Conservation (phyloP, 2,888 invertebrate genomes). For the Pherbina coryleti region DNA sequence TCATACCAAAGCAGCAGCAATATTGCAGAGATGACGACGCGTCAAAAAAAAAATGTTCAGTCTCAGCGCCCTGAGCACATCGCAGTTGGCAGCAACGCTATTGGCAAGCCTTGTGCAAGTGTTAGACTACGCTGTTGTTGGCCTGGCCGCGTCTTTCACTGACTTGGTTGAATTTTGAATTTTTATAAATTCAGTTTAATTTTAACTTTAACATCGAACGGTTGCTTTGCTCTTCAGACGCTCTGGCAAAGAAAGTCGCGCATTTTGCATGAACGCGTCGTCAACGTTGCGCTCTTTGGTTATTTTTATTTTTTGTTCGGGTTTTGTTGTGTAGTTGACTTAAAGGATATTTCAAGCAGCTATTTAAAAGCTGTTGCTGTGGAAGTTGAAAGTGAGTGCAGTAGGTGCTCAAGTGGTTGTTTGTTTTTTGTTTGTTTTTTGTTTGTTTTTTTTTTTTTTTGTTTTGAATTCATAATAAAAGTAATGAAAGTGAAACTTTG, state of each 20-base stretch:
- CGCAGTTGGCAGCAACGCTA: neutral
- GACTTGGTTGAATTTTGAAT: conserved; percentile 53
- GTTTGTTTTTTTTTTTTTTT: neutral
- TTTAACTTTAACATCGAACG: conserved; percentile 59
- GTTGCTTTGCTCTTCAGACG: conserved; percentile 54
- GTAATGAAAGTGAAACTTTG: neutral
- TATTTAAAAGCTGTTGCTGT: neutral
- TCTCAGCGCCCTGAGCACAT: neutral
- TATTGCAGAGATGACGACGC: neutral
- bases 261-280: conserved; percentile 26
- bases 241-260: conserved; percentile 21
- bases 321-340: neutral
- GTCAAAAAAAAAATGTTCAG: conserved; percentile 1
- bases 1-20: neutral
- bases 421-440: neutral
- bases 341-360: neutral
- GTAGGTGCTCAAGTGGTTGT: neutral
- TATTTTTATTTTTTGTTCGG: neutral
- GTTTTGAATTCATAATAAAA: neutral
- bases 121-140: neutral
- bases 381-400: conserved; percentile 4
- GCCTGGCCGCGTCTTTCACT: conserved; percentile 18
- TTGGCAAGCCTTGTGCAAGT: neutral
- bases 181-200: conserved; percentile 61
- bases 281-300: neutral